Conservation (phyloP, 2,113 vertebrate genomes). For the Myrmecobius fasciatus region DNA sequence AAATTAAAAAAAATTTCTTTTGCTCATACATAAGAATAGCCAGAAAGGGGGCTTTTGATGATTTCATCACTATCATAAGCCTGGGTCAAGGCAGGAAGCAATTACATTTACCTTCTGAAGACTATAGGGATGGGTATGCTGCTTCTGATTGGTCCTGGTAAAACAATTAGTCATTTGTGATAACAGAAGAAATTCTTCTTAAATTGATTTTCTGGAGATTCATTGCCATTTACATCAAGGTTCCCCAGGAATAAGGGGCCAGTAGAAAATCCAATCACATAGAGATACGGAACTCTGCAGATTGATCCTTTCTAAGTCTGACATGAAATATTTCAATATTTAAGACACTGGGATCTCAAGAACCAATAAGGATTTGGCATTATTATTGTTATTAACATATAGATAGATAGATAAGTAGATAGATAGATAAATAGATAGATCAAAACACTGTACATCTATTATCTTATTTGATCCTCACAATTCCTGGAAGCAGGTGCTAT, state of each 20-base stretch:
- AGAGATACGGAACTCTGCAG: background rate
- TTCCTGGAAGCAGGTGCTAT: background rate
- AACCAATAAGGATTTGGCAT: background rate
- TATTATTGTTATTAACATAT: background rate
- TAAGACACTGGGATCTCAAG: background rate
- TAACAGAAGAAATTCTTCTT: background rate
- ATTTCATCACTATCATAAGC: background rate
- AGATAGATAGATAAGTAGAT: too few relatives aligned
- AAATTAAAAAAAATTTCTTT: conserved; percentile 41
- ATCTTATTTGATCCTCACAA: background rate
- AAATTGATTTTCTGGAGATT: background rate
- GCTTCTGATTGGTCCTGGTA: background rate
- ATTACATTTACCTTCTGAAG: background rate
- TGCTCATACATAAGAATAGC: background rate
- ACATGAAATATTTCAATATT: conserved; percentile 20
- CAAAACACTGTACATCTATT: background rate
- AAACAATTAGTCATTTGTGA: background rate
- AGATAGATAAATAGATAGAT: background rate
- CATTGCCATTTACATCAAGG: conserved; percentile 1
- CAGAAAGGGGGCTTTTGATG: background rate
- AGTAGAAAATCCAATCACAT: background rate
- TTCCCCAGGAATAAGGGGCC: conserved; percentile 26
- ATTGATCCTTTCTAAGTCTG: conserved; percentile 15
- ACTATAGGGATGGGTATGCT: background rate
- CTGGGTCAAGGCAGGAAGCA: background rate